Base-by-base conservation (phyloP, 2,888 invertebrate genomes). In the Steromphala cineraria region DNA sequence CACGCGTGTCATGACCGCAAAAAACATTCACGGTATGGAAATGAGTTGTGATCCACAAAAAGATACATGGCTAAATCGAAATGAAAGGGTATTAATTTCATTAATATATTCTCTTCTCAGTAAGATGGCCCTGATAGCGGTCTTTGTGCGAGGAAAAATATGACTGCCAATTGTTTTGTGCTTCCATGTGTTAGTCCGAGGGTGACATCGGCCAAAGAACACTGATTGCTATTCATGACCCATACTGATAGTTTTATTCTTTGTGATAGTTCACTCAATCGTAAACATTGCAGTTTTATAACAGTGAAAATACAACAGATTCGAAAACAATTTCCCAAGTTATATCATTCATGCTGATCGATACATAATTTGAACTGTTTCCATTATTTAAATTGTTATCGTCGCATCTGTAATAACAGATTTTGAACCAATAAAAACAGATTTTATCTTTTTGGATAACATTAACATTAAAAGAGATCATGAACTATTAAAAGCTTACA, bases 1-100 rank as follows among this genome's bases (percentile, higher is more conserved):
- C 71, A 36, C 19, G 15, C 31, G 36, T 19, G n/a, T 71, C 71
- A 40, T n/a, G n/a, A 40, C 19, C 40, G 36, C 40, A 40, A 36
- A 46, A 71, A 71, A 17, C 71, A 71, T 71, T 71, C 40, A 71
- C 71, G 19, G n/a, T 71, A 71, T 71, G 71, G 31, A 17, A 71
- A 71, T 71, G 71, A 36, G 36, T 8, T 10, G 40, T 19, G 71
- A 71, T 71, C 19, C 31, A 17, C 36, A 15, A 71, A 36, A 28
- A 71, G 71, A 71, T 71, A 71, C 31, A 71, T 62, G 28, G 46
- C 62, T 0, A 62, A 62, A 62, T 62, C 62, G 24, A 31, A 62
- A 62, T 28, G 62, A 28, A 62, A 28, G 15, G 17, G 62, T 24
- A 62, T 71, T 71, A 71, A 31, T 71, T 71, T 17, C 36, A 71